Evolutionary conservation across 2,888 invertebrate genomes (phyloP).

Genomic region (Spialia ferax): DNA sequence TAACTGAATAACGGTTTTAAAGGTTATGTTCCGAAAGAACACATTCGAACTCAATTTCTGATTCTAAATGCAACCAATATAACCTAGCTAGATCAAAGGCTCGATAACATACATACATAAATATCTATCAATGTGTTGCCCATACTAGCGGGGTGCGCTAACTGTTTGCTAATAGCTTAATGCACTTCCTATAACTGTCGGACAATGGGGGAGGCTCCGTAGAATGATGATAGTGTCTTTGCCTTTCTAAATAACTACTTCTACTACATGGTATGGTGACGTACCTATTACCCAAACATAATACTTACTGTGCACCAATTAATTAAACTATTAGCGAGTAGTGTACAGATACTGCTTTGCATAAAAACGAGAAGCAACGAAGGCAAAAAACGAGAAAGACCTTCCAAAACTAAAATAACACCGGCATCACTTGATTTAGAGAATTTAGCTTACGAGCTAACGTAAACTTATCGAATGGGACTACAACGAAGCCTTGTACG

Average conservation of each 20-base stretch:
- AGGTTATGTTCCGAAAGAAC: background rate
- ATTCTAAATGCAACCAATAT: background rate
- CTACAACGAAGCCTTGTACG: conserved; percentile 10
- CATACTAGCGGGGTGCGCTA: conserved; percentile 55
- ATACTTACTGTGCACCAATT: no score
- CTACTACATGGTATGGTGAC: background rate
- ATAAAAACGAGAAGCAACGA: background rate
- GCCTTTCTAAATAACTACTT: background rate
- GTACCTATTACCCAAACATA: no score
- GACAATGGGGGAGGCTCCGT: conserved; percentile 58
- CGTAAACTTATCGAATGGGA: conserved; percentile 14
- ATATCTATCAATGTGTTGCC: background rate
- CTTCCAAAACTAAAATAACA: background rate
- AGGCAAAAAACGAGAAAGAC: background rate
- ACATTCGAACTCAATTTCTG: conserved; percentile 3
- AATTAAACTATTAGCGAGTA: no score
- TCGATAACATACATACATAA: conserved; percentile 7
- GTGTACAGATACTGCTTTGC: no score
- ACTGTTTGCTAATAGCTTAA: conserved; percentile 78
- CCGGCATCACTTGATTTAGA: background rate
- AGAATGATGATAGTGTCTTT: conserved; percentile 41
- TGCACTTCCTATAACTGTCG: conserved; percentile 67
- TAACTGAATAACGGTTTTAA: background rate
- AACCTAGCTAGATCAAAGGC: conserved; percentile 18
- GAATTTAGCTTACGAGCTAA: background rate